These are phyloP conservation scores for Popillia japonica DNA, from an alignment of 1,140 invertebrate species.

Conservation along the genomic window DNA sequence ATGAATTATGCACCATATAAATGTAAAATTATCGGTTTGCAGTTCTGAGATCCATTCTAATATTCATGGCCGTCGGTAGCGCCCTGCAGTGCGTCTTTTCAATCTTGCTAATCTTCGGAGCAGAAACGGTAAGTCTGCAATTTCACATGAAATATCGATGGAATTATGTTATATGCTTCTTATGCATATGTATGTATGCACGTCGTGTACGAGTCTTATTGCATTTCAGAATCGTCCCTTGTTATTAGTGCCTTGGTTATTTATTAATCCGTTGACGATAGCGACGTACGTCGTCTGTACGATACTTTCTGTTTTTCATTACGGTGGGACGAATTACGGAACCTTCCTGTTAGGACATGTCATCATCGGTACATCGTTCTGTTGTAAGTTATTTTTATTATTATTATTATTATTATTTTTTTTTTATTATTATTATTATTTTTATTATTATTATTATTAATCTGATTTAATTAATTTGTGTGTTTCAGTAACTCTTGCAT, in stretches of 20 bases:
- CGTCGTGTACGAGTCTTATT: neutral
- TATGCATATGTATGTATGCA: neutral
- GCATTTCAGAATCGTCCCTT: conserved; percentile 53
- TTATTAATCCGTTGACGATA: conserved; percentile 51
- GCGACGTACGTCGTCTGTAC: conserved; percentile 51
- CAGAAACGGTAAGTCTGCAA: conserved; percentile 53
- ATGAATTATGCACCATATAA: conserved; percentile 23
- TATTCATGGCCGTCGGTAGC: conserved; percentile 52
- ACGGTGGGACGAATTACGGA: conserved; percentile 47
- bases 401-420: neutral
- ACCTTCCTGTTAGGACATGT: conserved; percentile 53
- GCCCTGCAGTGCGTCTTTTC: conserved; percentile 55
- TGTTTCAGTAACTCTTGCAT: conserved; percentile 49
- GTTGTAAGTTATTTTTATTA: conserved; percentile 45
- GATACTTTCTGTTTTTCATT: conserved; percentile 52
- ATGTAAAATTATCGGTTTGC: conserved; percentile 43
- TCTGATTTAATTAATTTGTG: too few relatives aligned
- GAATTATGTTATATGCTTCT: neutral
- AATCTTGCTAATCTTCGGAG: conserved; percentile 55
- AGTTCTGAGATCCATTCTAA: conserved; percentile 52
- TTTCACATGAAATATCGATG: conserved; percentile 22
- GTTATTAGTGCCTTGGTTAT: conserved; percentile 55
- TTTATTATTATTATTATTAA: conserved; percentile 39
- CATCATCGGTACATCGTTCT: conserved; percentile 44
- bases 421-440: neutral